Base-by-base conservation (phyloP, 1,140 invertebrate species). In the Drosophila micromelanica region DNA sequence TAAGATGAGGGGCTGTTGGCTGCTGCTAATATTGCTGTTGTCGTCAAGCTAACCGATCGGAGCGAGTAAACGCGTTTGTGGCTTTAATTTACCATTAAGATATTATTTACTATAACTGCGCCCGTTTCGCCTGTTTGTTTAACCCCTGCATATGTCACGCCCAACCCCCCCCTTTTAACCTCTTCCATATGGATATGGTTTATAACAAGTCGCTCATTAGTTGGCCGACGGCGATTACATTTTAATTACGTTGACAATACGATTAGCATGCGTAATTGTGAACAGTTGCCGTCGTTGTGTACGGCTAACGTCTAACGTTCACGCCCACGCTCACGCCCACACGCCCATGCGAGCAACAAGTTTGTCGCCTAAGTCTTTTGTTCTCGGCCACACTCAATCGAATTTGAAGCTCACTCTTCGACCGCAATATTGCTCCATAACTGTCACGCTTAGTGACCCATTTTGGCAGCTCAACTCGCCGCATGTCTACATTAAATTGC, bases 201-300 rank as follows among this genome's bases (percentile, higher is more conserved):
- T 85, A 85, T 80, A 80, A 68, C 80, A 76, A 68, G 40, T 84
- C 67, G 60, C 55, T 77, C 80, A 73, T 87, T 82, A 81, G 75
- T 51, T 86, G 74, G 48, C 40, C 63, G 76, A 57, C 75, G 78
- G 75, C 56, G 67, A 86, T 87, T 81, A 87, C 78, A 77, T 68
- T 87, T 87, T 87, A 87, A 87, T 87, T 87, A 87, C 82, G 84
- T 73, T 82, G 82, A 87, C 82, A 87, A 73, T 76, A 59, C 81
- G 82, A 87, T 87, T 87, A 89, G 82, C 84, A 87, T 87, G 82
- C 80, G 78, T 89, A 87, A 87, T 86, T 87, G 71, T 75, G 56
- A 69, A 56, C 51, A 42, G 69, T 72, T 40, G 61, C 52, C 43
- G 12, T 20, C 43, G 12, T 20, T 15, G 59, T 32, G 13, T 42